Evolutionary conservation across 2,113 vertebrate species (phyloP).

Genomic region (Progne subis): DNA sequence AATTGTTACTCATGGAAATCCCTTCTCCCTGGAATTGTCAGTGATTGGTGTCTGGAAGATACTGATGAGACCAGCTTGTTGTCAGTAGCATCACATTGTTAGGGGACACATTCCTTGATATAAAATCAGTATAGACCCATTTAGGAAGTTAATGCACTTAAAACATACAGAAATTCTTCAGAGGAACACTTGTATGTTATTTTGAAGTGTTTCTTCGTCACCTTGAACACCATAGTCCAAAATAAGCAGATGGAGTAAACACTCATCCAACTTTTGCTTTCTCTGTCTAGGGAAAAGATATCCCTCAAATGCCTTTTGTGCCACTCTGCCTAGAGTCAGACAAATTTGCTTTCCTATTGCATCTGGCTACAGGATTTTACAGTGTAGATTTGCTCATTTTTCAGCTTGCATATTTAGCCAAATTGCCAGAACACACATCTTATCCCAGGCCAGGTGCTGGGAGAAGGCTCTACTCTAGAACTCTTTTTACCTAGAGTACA

Average conservation of each 20-base stretch:
- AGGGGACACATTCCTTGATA: not conserved
- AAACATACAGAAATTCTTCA: not conserved
- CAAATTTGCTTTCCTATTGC: conserved; percentile 12
- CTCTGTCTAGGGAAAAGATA: not conserved
- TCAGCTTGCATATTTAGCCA: not conserved
- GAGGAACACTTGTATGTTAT: not conserved
- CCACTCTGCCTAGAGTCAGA: not conserved
- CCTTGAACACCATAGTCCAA: not conserved
- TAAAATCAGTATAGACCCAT: not conserved
- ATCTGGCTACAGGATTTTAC: not conserved
- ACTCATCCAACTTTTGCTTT: not conserved
- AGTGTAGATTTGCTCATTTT: not conserved
- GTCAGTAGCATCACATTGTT: not conserved
- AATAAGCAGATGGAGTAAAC: not conserved
- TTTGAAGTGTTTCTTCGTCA: not conserved
- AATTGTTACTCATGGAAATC: not conserved
- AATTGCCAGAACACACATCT: not conserved
- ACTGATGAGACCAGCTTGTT: not conserved
- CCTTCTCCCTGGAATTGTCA: not conserved
- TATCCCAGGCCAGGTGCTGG: not conserved
- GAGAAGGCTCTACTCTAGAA: not conserved
- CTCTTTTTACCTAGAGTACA: not conserved
- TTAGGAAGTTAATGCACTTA: not conserved
- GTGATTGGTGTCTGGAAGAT: not conserved
- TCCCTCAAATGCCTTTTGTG: not conserved